Evolutionary conservation across 2,797 vertebrate genomes (phyloP).

Genomic region (Psittacula echo): DNA sequence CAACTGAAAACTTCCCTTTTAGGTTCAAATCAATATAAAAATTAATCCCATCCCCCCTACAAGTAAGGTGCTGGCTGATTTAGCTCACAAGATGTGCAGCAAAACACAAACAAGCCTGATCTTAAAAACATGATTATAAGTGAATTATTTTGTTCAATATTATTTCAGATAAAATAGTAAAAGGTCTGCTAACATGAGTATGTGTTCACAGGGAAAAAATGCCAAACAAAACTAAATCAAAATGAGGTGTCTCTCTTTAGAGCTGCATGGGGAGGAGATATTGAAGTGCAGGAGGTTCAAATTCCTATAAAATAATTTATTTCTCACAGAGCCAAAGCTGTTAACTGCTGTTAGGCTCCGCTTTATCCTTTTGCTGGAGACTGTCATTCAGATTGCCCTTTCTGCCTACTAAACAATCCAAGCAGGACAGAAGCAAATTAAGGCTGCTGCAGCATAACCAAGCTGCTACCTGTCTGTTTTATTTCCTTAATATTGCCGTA

Average conservation of each 20-base stretch:
- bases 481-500: background rate
- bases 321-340: background rate
- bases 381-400: background rate
- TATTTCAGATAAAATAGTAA: background rate
- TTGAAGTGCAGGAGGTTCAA: background rate
- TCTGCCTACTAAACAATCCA: background rate
- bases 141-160: background rate
- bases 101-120: background rate
- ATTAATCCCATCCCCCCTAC: background rate
- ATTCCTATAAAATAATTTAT: background rate
- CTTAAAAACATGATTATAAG: background rate
- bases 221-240: background rate
- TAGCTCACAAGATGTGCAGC: background rate
- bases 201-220: background rate
- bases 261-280: background rate
- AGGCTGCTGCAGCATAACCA: background rate
- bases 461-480: background rate
- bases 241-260: background rate
- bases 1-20: background rate
- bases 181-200: background rate
- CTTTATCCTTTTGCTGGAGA: background rate
- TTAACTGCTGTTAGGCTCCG: background rate
- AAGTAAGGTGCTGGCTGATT: background rate
- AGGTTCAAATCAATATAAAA: background rate
- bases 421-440: constrained; percentile 6